These are phyloP conservation scores for Acanthosepion lycidas DNA, from an alignment of 2,888 invertebrate genomes.

Conservation along the genomic window DNA sequence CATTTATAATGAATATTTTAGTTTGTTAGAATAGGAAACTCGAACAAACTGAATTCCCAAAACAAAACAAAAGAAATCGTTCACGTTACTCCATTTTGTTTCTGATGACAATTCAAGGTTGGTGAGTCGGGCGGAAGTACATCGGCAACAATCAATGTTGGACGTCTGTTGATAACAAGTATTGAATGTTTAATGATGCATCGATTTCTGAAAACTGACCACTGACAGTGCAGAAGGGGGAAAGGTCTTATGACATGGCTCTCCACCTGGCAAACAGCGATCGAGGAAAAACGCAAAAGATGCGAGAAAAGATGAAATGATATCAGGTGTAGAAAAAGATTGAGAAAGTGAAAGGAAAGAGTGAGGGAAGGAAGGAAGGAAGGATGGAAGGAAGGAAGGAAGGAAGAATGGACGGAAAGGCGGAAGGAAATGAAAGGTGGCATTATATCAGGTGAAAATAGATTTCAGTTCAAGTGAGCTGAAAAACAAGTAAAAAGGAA, in stretches of 20 bases:
- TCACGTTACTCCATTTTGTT: not conserved
- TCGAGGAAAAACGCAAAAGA: not conserved
- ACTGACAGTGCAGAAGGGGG: not conserved
- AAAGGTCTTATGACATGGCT: not conserved
- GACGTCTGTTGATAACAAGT: not conserved
- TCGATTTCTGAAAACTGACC: not conserved
- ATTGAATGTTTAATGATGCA: not conserved
- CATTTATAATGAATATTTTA: constrained; percentile 22
- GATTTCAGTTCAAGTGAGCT: not conserved
- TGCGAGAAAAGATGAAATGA: no score
- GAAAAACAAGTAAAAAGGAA: not conserved
- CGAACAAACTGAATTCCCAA: not conserved
- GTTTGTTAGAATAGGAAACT: not conserved
- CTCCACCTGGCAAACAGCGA: not conserved
- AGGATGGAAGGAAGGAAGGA: not conserved
- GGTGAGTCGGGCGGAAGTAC: not conserved
- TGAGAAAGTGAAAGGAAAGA: no score
- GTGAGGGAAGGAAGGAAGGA: no score
- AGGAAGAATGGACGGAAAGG: no score
- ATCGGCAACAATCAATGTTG: not conserved
- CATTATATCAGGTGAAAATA: not conserved
- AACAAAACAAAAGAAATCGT: not conserved
- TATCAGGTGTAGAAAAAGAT: no score
- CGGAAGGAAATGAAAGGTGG: not conserved
- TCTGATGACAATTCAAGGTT: not conserved